Conservation (phyloP, 2,797 vertebrate genomes). For the Leuciscus waleckii region DNA sequence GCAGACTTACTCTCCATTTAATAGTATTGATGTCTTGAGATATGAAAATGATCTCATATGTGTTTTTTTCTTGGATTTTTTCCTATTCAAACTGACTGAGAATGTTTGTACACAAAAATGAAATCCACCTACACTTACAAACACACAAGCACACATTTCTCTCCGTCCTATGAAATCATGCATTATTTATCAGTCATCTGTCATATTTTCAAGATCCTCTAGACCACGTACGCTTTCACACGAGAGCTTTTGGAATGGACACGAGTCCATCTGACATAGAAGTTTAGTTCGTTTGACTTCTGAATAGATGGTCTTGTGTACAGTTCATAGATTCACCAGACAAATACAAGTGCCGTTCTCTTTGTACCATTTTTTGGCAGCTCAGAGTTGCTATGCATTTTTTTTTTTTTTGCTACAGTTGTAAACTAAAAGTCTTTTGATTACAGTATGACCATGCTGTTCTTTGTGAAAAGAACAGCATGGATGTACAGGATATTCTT, state of each 20-base stretch:
- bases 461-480: background rate
- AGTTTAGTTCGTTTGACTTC: background rate
- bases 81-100: conserved; percentile 6
- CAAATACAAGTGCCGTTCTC: background rate
- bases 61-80: background rate
- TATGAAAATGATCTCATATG: background rate
- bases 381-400: background rate
- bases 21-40: background rate
- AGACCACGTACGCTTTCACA: background rate
- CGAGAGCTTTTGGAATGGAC: background rate
- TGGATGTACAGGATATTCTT: no score
- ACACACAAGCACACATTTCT: conserved; percentile 1
- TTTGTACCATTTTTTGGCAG: background rate
- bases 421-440: background rate
- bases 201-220: conserved; percentile 22
- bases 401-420: background rate
- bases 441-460: no score
- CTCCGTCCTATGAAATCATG: background rate
- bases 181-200: conserved; percentile 28
- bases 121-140: conserved; percentile 12
- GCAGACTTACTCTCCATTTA: background rate
- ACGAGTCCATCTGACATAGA: background rate
- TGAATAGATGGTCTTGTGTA: background rate
- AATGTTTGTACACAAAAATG: conserved; percentile 21
- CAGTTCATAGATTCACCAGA: background rate